A percentile compares a stretch with the other conserved stretches of the same genome.
These are phyloP conservation scores for Melanerpes formicivorus DNA, from an alignment of 2,113 vertebrate genomes.

Conservation along the genomic window DNA sequence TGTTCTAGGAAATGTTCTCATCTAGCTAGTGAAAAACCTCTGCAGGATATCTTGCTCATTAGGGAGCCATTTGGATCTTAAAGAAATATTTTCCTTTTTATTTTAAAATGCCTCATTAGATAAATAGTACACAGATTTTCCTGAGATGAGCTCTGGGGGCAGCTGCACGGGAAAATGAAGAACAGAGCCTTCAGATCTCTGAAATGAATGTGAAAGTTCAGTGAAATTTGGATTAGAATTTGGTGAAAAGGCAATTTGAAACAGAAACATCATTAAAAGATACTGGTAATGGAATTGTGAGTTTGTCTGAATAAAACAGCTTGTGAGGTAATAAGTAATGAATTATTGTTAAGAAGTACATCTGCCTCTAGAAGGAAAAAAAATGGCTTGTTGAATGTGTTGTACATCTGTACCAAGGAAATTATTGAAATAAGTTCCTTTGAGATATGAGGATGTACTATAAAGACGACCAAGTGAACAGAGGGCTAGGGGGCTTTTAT, in stretches of 20 bases:
- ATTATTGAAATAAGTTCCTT: slow-evolving; percentile 38
- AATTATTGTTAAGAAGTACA: slow-evolving; percentile 30
- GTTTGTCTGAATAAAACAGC: slow-evolving; percentile 41
- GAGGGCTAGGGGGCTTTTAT: slow-evolving; percentile 3
- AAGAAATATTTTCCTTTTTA: slow-evolving; percentile 29
- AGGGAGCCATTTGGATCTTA: slow-evolving; percentile 24
- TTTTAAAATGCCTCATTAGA: not conserved
- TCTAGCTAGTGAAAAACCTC: slow-evolving; percentile 2
- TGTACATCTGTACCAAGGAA: slow-evolving; percentile 1
- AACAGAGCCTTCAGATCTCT: slow-evolving; percentile 14
- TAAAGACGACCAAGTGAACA: not conserved
- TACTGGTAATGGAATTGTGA: slow-evolving; percentile 30
- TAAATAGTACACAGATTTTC: slow-evolving; percentile 16
- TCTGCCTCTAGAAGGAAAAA: slow-evolving; percentile 14
- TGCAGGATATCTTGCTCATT: slow-evolving; percentile 36
- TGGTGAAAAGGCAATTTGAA: slow-evolving; percentile 18
- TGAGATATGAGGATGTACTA: not conserved
- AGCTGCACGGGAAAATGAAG: slow-evolving; percentile 23
- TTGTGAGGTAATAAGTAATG: slow-evolving; percentile 34
- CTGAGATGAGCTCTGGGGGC: not conserved
- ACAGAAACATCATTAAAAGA: slow-evolving; percentile 58
- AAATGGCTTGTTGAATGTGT: not conserved
- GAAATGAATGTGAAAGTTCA: slow-evolving; percentile 38
- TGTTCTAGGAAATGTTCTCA: not conserved
- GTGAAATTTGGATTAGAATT: slow-evolving; percentile 43